A percentile compares a stretch with the other conserved stretches of the same genome.
Evolutionary conservation across 1,140 invertebrate species (phyloP).

Genomic region (Orussus abietinus): DNA sequence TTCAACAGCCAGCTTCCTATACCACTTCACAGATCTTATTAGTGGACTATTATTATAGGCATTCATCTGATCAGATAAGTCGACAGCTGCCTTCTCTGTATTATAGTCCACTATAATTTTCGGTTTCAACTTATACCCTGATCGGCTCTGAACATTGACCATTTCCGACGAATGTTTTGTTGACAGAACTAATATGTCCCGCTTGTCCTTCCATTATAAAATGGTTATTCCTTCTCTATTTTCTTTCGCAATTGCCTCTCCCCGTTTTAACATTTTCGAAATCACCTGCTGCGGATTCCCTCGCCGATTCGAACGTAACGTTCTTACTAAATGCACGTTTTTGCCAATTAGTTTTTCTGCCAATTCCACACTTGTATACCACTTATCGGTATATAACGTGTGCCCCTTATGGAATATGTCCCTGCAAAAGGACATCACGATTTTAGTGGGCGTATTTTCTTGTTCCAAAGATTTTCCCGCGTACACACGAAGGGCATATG

Average conservation of each 20-base stretch:
- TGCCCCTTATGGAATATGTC: slow-evolving; percentile 36
- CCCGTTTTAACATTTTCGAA: slow-evolving; percentile 32
- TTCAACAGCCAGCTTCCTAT: slow-evolving; percentile 44
- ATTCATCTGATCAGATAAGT: slow-evolving; percentile 45
- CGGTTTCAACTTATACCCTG: slow-evolving; percentile 31
- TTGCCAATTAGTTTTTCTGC: slow-evolving; percentile 32
- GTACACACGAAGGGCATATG: slow-evolving; percentile 37
- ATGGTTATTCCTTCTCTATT: slow-evolving; percentile 34
- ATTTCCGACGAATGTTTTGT: slow-evolving; percentile 33
- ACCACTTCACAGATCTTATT: slow-evolving; percentile 41
- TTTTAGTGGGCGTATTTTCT: slow-evolving; percentile 35
- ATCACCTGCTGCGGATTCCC: slow-evolving; percentile 31
- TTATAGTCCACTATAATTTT: slow-evolving; percentile 38
- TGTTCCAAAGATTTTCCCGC: slow-evolving; percentile 30
- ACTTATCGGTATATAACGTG: slow-evolving; percentile 47
- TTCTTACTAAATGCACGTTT: slow-evolving; percentile 38
- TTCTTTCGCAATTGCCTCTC: slow-evolving; percentile 32
- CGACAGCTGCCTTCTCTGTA: slow-evolving; percentile 38
- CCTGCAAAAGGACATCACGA: slow-evolving; percentile 31
- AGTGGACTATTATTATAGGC: slow-evolving; percentile 41
- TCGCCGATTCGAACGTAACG: slow-evolving; percentile 30
- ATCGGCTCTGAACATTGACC: slow-evolving; percentile 23
- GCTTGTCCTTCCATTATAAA: slow-evolving; percentile 42
- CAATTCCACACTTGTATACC: slow-evolving; percentile 39
- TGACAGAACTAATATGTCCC: slow-evolving; percentile 33